Conservation (phyloP, 2,113 vertebrate genomes). For the Candoia aspera region DNA sequence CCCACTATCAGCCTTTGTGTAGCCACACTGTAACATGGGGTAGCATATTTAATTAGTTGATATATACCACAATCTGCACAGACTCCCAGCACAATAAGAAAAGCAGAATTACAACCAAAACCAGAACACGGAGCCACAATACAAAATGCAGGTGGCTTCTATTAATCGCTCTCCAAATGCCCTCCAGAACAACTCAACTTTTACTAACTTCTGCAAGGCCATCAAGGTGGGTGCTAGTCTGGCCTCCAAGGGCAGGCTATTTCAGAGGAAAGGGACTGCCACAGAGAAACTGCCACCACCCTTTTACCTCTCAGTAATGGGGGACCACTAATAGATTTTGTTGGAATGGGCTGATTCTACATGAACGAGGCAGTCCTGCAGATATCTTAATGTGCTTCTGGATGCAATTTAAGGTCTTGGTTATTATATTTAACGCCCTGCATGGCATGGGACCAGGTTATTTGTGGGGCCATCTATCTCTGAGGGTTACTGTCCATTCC, state of each 20-base stretch:
- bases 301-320: not conserved
- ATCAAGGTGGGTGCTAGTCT: no score
- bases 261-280: not conserved
- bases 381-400: not conserved
- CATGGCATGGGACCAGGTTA: not conserved
- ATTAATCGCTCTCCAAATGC: not conserved
- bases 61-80: not conserved
- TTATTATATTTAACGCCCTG: not conserved
- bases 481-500: not conserved
- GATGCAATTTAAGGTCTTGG: not conserved
- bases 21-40: not conserved
- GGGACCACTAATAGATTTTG: not conserved
- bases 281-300: not conserved
- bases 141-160: not conserved
- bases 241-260: not conserved
- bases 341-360: not conserved
- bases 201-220: not conserved
- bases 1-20: not conserved
- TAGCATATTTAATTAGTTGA: not conserved
- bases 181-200: not conserved
- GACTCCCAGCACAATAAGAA: not conserved
- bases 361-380: not conserved
- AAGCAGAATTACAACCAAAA: not conserved
- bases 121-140: not conserved
- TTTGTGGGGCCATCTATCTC: not conserved